Base-by-base conservation (phyloP, 1,140 invertebrate genomes). In the Aphelinus atriplicis region DNA sequence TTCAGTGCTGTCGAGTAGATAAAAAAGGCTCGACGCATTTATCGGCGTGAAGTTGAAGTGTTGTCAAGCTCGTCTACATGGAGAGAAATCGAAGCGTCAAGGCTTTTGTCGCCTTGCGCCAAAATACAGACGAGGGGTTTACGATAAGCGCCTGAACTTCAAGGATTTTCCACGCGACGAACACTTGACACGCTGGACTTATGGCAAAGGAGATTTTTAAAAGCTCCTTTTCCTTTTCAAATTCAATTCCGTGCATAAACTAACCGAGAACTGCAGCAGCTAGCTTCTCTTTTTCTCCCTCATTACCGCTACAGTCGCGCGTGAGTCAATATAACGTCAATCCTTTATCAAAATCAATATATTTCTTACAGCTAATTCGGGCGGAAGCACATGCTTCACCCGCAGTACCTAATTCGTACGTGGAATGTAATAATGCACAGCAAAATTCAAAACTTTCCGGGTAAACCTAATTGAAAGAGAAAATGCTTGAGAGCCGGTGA, bases 111-210 rank as follows among this genome's bases (percentile, higher is more conserved):
- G 56, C 43, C 50, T 71, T 71, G 6, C 26, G 46, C 58, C 26
- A 46, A 75, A 45, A 45, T 64, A 71, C 68, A 66, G 62, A 71
- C 68, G 42, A 67, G 46, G 69, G 75, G 68, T 71, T 76, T 71
- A 67, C 61, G 75, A 71, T 76, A 76, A 76, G 69, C 57, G 57
- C 10, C 58, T 64, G 9, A 67, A 66, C 60, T 71, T 67, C 46
- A 57, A 26, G 69, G 65, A 53, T 72, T 71, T 71, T 66, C 5
- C 45, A 65, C 48, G 63, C 7, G 45, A 71, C 68, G 45, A 72
- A 50, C 58, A 68, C 64, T 76, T 72, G 69, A 72, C 75, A 76
- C 57, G 57, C 51, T 53, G 51, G 9, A 53, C 4, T 9, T 53
- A 53, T 9, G 51, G 9, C 51, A 42, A 73, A 45, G 26, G 26